Percentiles rank a stretch among this genome's conserved stretches.
phyloP scores from a whole-genome alignment of 2,888 invertebrate genomes.

The Apamea crenata region DNA sequence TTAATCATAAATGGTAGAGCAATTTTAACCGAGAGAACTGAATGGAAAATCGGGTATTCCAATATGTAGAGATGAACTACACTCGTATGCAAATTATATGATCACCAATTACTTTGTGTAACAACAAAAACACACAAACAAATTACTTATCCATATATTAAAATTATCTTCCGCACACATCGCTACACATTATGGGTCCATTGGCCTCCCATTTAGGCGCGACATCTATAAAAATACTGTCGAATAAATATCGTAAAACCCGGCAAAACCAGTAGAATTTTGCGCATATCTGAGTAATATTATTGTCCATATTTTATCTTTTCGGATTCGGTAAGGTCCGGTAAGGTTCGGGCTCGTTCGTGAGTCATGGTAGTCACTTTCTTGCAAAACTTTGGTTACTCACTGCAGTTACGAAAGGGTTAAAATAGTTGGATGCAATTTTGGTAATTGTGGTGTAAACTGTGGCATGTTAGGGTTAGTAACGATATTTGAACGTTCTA shows the following conservation, averaged over 20 bases:
- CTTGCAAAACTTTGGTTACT: constrained; percentile 74
- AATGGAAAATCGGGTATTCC: not conserved
- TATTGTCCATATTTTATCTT: constrained; percentile 53
- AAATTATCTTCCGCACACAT: constrained; percentile 47
- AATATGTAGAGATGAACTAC: not conserved
- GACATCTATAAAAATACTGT: constrained; percentile 46
- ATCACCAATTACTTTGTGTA: constrained; percentile 29
- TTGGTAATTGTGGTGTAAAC: constrained; percentile 70
- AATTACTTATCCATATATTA: constrained; percentile 26
- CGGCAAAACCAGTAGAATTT: constrained; percentile 59
- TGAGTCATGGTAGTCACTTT: constrained; percentile 72
- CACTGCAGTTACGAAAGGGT: constrained; percentile 69
- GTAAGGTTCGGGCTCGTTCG: constrained; percentile 45
- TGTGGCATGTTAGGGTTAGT: constrained; percentile 20
- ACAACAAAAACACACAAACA: constrained; percentile 35
- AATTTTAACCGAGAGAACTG: not conserved
- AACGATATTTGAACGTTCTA: constrained; percentile 9
- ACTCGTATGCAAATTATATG: constrained; percentile 18
- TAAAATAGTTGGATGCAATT: constrained; percentile 68
- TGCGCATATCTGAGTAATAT: constrained; percentile 56
- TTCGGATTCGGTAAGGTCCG: constrained; percentile 50
- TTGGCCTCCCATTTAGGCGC: constrained; percentile 48
- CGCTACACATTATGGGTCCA: constrained; percentile 34
- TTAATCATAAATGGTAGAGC: not conserved
- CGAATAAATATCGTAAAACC: constrained; percentile 48